Base-by-base conservation (phyloP, 2,888 invertebrate genomes). In the Drosophila hawaiiensis region DNA sequence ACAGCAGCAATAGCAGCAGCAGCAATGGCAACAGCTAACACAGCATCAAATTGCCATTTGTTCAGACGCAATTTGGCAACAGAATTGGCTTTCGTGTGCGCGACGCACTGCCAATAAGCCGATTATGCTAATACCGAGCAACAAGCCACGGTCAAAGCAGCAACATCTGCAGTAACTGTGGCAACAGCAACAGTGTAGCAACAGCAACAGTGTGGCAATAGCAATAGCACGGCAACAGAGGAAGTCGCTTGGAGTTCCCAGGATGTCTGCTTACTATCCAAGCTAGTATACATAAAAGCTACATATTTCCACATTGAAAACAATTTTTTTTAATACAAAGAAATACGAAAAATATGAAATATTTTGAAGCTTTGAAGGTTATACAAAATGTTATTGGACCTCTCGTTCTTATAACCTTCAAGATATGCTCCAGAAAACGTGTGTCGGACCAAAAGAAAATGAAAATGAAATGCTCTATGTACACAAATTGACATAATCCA, bases 101-200 rank as follows among this genome's bases (percentile, higher is more conserved):
- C 50, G 52, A 63, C 53, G 53, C 78, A 62, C 53, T 66, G 82
- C 73, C 74, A 74, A 83, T 82, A 82, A 82, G 82, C 83, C 68
- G 83, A 74, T 82, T 82, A 77, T 83, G 69, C 59, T 77, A 69
- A 77, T 80, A 62, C 54, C 73, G 47, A 76, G 76, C 73, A 83
- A 72, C 76, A 82, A 78, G 69, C 67, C 28, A 54, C 66, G 68
- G 43, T 71, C 71, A 41, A 39, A 59, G 19, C 50, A 53, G 16
- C 58, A 35, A n/a, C 58, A 64, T 62, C 58, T 68, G 22, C 58
- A 77, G 25, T 54, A 56, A 25, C 66, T 58, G n/a, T 55, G 49
- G 7, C 61, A 68, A 25, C 59, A 68, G 16, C 54, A 41, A 19
- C 41, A 41, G 47, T 22, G 43, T 43, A 22, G 3, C 29, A 31